phyloP scores from a whole-genome alignment of 2,797 vertebrate genomes.

The Hippocampus kuda region DNA sequence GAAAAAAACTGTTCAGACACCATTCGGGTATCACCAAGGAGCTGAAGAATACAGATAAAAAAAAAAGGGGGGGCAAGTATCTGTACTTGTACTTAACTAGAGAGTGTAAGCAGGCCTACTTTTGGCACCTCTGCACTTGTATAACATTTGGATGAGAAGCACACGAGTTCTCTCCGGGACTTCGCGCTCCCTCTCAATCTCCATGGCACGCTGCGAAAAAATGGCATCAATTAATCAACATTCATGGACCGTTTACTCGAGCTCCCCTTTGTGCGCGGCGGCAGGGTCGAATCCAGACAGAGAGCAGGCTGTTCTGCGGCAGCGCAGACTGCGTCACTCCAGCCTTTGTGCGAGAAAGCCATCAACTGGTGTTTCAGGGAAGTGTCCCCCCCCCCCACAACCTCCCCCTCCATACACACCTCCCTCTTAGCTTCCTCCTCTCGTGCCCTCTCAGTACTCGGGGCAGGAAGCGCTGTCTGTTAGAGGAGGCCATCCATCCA shows the following conservation, averaged over 20 bases:
- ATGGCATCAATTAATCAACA: constrained; percentile 80
- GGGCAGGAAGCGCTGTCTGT: constrained; percentile 69
- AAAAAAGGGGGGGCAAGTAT: background rate
- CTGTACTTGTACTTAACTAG: background rate
- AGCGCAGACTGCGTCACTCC: constrained; percentile 69
- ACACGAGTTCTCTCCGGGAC: constrained; percentile 14
- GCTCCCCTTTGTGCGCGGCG: constrained; percentile 67
- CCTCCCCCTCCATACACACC: constrained; percentile 41
- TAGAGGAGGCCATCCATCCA: constrained; percentile 60
- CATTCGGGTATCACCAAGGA: too few relatives aligned
- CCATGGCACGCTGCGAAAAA: constrained; percentile 72
- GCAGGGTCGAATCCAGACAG: constrained; percentile 73
- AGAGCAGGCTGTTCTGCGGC: constrained; percentile 72
- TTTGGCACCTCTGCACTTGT: background rate
- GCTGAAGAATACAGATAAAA: background rate
- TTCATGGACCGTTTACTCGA: constrained; percentile 79
- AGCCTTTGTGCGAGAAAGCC: constrained; percentile 66
- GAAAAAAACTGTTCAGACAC: too few relatives aligned
- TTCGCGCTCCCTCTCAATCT: constrained; percentile 56
- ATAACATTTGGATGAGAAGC: constrained; percentile 33
- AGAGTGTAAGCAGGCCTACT: background rate
- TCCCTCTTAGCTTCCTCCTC: constrained; percentile 63
- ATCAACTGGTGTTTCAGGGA: constrained; percentile 71
- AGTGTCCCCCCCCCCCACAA: constrained; percentile 64
- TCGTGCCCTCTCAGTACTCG: constrained; percentile 61